Percentiles rank a stretch among this genome's conserved stretches.
These are phyloP conservation scores for Sebastes elongatus DNA, from an alignment of 2,797 vertebrate species.

Conservation along the genomic window DNA sequence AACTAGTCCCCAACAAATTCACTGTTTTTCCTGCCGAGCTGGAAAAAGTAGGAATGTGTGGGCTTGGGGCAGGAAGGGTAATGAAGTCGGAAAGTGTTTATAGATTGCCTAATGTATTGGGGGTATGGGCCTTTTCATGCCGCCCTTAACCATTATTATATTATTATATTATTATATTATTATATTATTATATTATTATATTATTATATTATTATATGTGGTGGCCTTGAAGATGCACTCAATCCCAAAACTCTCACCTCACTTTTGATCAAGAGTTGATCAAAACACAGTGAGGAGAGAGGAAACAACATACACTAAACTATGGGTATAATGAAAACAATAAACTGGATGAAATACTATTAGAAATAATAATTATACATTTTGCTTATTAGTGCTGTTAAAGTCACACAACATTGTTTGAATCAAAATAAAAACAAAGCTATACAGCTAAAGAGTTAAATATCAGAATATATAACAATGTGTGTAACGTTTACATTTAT, in stretches of 20 bases:
- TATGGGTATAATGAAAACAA: not conserved
- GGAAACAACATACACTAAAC: not conserved
- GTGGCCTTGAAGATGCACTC: not conserved
- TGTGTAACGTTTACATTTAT: not conserved
- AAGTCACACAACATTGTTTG: not conserved
- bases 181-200: no score
- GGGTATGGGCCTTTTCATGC: no score
- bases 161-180: no score
- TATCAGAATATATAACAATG: not conserved
- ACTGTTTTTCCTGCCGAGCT: fast-evolving
- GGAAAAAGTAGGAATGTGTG: no score
- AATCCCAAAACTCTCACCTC: not conserved
- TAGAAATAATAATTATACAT: not conserved
- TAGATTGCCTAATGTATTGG: no score
- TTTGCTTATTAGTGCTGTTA: not conserved
- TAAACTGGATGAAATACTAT: not conserved
- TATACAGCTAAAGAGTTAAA: not conserved
- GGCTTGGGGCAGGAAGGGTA: no score
- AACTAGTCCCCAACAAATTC: no score
- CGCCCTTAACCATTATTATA: no score
- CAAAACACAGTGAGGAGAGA: not conserved
- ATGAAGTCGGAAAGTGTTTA: no score
- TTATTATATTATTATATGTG: not conserved
- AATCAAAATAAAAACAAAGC: not conserved
- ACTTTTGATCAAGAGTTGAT: not conserved